Evolutionary conservation across 2,797 vertebrate species (phyloP).

Genomic region (Taeniopygia guttata): DNA sequence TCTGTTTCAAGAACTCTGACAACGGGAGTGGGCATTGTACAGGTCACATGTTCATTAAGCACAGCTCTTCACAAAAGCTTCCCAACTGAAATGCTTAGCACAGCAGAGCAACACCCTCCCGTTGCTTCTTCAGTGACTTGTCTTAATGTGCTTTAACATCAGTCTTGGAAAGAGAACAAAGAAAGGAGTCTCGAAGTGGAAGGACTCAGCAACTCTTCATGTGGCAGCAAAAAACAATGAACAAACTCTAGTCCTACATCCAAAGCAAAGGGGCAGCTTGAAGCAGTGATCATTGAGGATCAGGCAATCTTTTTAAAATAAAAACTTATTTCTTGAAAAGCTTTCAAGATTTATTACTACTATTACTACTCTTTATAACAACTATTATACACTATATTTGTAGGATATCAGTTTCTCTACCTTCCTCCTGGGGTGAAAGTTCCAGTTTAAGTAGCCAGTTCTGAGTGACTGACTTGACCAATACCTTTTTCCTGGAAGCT

Average conservation of each 20-base stretch:
- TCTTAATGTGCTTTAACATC: neutral
- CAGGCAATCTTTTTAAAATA: neutral
- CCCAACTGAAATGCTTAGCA: neutral
- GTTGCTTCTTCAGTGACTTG: neutral
- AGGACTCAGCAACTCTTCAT: neutral
- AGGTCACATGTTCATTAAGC: neutral
- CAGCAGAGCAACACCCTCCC: neutral
- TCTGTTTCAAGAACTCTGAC: neutral
- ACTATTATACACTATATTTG: neutral
- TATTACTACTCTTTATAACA: neutral
- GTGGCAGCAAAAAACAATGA: neutral
- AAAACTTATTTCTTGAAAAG: neutral
- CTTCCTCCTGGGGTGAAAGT: neutral
- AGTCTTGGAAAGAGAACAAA: neutral
- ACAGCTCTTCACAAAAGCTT: neutral
- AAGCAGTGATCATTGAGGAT: neutral
- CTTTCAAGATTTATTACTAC: neutral
- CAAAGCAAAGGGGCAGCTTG: neutral
- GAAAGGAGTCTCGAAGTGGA: neutral
- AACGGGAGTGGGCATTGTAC: neutral
- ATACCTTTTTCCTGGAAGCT: neutral
- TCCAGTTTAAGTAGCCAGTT: neutral
- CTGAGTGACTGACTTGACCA: neutral
- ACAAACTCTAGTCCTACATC: neutral
- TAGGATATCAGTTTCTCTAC: neutral